These are phyloP conservation scores for Empidonax alnorum DNA, from an alignment of 2,113 vertebrate genomes.

Conservation along the genomic window DNA sequence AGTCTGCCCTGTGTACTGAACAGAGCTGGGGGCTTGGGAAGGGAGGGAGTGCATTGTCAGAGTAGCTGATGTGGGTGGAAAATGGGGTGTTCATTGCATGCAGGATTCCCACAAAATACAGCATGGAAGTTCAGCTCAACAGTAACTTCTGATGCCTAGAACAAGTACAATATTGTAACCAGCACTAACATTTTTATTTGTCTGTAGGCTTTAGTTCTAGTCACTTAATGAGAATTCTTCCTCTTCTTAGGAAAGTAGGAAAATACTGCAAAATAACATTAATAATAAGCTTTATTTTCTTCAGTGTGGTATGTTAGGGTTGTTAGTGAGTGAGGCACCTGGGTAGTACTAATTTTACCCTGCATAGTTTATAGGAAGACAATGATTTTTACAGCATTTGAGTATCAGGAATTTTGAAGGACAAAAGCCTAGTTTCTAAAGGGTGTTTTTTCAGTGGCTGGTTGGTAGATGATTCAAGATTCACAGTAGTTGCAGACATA, in stretches of 20 bases:
- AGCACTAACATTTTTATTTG: not conserved
- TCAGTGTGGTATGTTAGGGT: not conserved
- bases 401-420: not conserved
- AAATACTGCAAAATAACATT: not conserved
- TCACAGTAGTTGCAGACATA: not conserved
- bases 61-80: not conserved
- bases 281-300: not conserved
- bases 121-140: not conserved
- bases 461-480: not conserved
- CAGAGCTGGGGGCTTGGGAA: not conserved
- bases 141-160: not conserved
- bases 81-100: rapidly evolving
- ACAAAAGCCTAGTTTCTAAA: not conserved
- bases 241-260: not conserved
- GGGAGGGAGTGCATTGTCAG: not conserved
- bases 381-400: not conserved
- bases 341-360: not conserved
- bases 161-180: not conserved
- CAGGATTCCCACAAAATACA: not conserved
- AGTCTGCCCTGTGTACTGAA: not conserved
- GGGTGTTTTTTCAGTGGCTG: not conserved
- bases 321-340: not conserved
- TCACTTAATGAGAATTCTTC: not conserved
- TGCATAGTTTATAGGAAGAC: not conserved
- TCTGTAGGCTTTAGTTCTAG: not conserved